Base-by-base conservation (phyloP, 2,888 invertebrate species). In the Acronicta psi region DNA sequence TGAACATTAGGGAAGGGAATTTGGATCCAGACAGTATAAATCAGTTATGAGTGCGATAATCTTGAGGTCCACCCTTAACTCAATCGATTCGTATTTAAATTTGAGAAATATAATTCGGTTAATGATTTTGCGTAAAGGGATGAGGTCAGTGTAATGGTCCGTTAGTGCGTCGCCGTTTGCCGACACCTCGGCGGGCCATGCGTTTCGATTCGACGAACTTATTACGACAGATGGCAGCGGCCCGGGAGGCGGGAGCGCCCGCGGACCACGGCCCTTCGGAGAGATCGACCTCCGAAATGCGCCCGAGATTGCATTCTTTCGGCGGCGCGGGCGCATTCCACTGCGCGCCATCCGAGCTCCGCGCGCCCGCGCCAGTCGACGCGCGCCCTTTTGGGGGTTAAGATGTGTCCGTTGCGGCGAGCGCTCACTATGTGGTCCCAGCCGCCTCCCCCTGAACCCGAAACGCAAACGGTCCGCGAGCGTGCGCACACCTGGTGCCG, bases 241-340 rank as follows among this genome's bases (percentile, higher is more conserved):
- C 82, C 85, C 86, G 89, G 90, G 88, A 88, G 90, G 90, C 89
- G 91, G 91, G 92, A 88, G 90, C 89, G 89, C 86, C 85, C 85
- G 84, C 85, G 86, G 88, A 84, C 85, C 88, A 85, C 87, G 90
- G 90, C 89, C 88, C 92, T 88, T 86, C 85, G 90, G 92, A 92
- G 93, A 93, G 94, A 93, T 93, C 93, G 93, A 92, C 92, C 93
- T 93, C 94, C 94, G 94, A 94, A 94, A 93, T 91, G 93, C 94
- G 93, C 91, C 94, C 93, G 94, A 93, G 94, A 94, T 94, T 93
- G 93, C 94, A 94, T 94, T 94, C 94, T 94, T 94, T 94, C 93
- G 94, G 93, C 92, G 87, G 92, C 87, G 90, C 93, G 93, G 93
- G 94, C 93, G 88, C 94, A 94, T 94, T 94, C 94, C 94, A 85